Conservation (phyloP, 30 jellyfish, hydroid and myxozoan species). For the Aurelia sp. region DNA sequence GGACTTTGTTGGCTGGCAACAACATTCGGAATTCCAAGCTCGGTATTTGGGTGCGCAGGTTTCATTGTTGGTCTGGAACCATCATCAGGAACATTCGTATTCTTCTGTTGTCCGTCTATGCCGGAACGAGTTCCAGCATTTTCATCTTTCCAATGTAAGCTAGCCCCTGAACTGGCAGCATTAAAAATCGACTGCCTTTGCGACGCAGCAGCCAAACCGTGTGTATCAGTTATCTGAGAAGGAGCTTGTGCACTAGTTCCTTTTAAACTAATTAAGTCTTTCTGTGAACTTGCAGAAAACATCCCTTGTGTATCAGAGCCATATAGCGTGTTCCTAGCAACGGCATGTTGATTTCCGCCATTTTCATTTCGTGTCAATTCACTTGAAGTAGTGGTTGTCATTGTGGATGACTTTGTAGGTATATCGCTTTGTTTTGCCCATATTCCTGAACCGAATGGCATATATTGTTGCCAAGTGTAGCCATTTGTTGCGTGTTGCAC, state of each 20-base stretch:
- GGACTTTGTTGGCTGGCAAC: slow-evolving; percentile 9
- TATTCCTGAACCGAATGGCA: slow-evolving; percentile 62
- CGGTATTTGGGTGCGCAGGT: slow-evolving; percentile 66
- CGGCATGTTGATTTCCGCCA: neutral
- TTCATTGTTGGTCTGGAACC: slow-evolving; percentile 26
- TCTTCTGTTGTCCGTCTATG: neutral
- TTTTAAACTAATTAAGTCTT: neutral
- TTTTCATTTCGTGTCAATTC: neutral
- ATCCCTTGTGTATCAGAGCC: slow-evolving; percentile 14
- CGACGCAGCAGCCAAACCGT: slow-evolving; percentile 14
- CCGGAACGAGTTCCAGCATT: slow-evolving; percentile 7
- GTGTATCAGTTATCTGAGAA: neutral
- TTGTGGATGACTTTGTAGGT: slow-evolving; percentile 33
- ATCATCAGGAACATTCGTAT: slow-evolving; percentile 10
- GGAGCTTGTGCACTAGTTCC: neutral
- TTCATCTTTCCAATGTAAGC: slow-evolving; percentile 2
- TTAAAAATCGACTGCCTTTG: slow-evolving; percentile 36
- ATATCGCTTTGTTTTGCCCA: slow-evolving; percentile 45
- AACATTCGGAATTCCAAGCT: slow-evolving; percentile 60
- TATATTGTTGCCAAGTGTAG: slow-evolving; percentile 86
- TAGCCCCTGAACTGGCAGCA: slow-evolving; percentile 29
- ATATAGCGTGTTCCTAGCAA: neutral
- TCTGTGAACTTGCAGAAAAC: neutral
- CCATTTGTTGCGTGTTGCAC: slow-evolving; percentile 31
- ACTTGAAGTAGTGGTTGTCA: neutral